Evolutionary conservation across 2,797 vertebrate genomes (phyloP), one percentile per base, ranked within the genome.

Genomic region (Arremon aurantiirostris): DNA sequence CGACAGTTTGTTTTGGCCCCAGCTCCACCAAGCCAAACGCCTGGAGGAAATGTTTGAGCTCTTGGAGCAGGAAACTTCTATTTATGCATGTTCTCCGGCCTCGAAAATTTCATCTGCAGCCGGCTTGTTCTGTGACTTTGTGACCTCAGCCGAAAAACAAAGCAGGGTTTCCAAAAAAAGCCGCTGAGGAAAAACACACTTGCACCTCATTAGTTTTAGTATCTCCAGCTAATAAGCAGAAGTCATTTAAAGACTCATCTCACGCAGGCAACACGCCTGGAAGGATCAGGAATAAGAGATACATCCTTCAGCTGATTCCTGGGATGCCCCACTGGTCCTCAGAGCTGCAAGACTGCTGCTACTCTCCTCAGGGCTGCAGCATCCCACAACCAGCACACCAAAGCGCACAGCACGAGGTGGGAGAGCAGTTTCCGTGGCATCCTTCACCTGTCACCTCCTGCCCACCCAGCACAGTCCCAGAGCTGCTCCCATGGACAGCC

Each of bases 111-210:
- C 91, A 94, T 96, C 82, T 94, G 79, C 89, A 96, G 91, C 91
- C 86, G 11, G 81, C 94, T 96, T 84, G 64, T 82, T 93, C 13
- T 11, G 79, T 94, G 93, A 95, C 95, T 97, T 93, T 4, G 15
- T 95, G 94, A 97, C 96, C 96, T 94, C 93, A 82, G 47, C 94
- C 47, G 12, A 97, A 96, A 96, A 93, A 95, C 95, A 94, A 95
- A 95, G 93, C 84, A 81, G 24, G 8, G 89, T 71, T 96, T 96
- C 96, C 94, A 97, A 96, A 96, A 94, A 94, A 93, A 93, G 78
- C 63, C 5, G 0, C 59, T 52, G 35, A 90, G 77, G 37, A 80
- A 86, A 94, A 95, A 95, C 57, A 91, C 60, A 53, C 93, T 96
- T 19, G 72, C 90, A 95, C 89, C 80, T 96, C 86, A 86, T 91